Percentiles rank a stretch among this genome's conserved stretches.
Conservation (phyloP, 2,888 invertebrate genomes). For the Tethea ocularis region DNA sequence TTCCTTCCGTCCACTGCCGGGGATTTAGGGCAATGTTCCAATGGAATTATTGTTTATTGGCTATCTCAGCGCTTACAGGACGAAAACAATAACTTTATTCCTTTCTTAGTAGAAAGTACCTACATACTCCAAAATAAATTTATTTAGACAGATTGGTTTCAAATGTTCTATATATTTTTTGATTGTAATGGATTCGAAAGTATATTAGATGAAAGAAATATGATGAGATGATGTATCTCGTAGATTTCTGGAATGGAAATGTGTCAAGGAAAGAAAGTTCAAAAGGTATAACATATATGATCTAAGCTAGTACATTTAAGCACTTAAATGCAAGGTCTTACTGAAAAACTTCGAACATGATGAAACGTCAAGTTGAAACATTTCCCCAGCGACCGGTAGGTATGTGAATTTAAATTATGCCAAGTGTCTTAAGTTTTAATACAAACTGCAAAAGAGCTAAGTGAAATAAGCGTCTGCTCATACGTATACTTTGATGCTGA, state of each 20-base stretch:
- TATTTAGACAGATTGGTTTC: background rate
- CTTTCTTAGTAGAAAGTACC: background rate
- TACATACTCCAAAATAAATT: background rate
- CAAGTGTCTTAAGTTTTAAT: background rate
- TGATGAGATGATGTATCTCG: background rate
- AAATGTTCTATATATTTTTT: no score
- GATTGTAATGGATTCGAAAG: background rate
- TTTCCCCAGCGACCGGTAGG: constrained; percentile 1
- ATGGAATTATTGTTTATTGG: constrained; percentile 4
- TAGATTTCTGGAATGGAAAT: background rate
- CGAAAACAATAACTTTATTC: background rate
- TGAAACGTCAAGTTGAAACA: constrained; percentile 19
- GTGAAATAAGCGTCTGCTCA: background rate
- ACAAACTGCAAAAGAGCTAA: background rate
- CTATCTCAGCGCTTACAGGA: background rate
- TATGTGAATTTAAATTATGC: background rate
- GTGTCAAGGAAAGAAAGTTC: background rate
- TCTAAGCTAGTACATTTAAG: background rate
- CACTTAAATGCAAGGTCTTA: constrained; percentile 7
- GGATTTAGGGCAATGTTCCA: background rate
- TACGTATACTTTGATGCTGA: no score
- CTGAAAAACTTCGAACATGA: constrained; percentile 28
- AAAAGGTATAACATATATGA: background rate
- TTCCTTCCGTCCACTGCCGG: background rate
- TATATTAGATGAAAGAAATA: background rate